Evolutionary conservation across 1,140 invertebrate genomes (phyloP).

Genomic region (Halesus radiatus): DNA sequence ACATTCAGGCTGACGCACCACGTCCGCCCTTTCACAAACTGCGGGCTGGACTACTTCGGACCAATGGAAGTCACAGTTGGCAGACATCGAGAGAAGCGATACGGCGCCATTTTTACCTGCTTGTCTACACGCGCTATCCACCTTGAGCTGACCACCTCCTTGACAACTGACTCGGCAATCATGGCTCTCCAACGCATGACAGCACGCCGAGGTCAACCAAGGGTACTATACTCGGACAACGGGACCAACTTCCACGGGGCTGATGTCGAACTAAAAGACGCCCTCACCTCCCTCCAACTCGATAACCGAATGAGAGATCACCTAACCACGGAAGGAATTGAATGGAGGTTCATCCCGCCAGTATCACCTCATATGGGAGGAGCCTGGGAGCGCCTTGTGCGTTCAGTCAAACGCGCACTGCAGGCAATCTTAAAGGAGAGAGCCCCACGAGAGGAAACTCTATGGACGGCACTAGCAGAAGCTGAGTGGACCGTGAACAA

Average conservation of each 20-base stretch:
- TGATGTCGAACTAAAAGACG: constrained; percentile 52
- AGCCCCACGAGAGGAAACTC: constrained; percentile 54
- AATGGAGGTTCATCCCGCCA: constrained; percentile 63
- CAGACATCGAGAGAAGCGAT: constrained; percentile 58
- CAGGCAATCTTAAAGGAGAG: constrained; percentile 43
- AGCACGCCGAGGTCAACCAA: constrained; percentile 54
- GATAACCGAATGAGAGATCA: constrained; percentile 24
- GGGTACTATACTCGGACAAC: constrained; percentile 60
- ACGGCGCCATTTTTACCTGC: neutral
- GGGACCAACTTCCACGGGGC: constrained; percentile 62
- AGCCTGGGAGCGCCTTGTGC: constrained; percentile 63
- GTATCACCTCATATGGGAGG: constrained; percentile 62
- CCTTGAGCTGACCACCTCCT: constrained; percentile 54
- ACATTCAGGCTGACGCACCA: too few relatives aligned
- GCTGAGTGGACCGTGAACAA: constrained; percentile 59
- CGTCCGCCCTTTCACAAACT: too few relatives aligned
- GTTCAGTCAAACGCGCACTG: constrained; percentile 60
- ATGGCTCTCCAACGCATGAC: constrained; percentile 58
- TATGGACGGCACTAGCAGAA: constrained; percentile 57
- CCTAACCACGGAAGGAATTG: constrained; percentile 36
- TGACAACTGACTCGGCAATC: neutral
- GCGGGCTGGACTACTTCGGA: constrained; percentile 53
- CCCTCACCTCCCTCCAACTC: constrained; percentile 59
- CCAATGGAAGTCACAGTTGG: constrained; percentile 58
- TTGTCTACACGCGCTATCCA: constrained; percentile 57